A percentile compares a stretch with the other conserved stretches of the same genome.
phyloP scores from a whole-genome alignment of 2,113 vertebrate species.

The Clarias magur region DNA sequence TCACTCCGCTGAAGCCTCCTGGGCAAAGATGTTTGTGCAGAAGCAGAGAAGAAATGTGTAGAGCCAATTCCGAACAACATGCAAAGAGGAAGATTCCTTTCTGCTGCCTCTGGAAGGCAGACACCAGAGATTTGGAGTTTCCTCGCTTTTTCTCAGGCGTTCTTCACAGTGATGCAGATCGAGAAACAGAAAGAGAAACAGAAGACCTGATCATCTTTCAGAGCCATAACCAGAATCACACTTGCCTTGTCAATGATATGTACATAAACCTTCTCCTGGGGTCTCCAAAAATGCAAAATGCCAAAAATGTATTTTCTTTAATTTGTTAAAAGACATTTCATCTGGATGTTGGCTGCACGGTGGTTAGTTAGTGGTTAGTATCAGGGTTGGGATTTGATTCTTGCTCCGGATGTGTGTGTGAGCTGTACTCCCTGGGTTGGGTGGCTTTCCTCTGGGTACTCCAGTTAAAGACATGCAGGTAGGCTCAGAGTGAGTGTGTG shows the following conservation, averaged over 20 bases:
- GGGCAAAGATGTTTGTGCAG: conserved; percentile 42
- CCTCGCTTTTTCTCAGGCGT: neutral
- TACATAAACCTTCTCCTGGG: too few species aligned
- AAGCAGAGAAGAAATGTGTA: conserved; percentile 39
- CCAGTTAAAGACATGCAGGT: too few species aligned
- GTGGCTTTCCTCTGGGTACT: too few species aligned
- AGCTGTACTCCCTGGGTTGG: too few species aligned
- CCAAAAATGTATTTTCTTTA: neutral
- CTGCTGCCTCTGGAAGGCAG: neutral
- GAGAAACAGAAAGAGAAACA: neutral
- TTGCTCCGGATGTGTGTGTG: too few species aligned
- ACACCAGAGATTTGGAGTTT: neutral
- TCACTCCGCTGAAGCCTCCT: conserved; percentile 10
- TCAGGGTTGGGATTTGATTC: too few species aligned
- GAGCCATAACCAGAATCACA: neutral
- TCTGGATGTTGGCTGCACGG: too few species aligned
- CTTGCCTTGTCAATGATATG: neutral
- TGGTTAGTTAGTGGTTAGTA: too few species aligned
- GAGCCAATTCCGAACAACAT: conserved; percentile 46
- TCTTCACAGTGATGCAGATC: neutral
- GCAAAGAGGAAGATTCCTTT: conserved; percentile 40
- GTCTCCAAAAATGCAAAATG: neutral
- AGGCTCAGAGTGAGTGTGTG: too few species aligned
- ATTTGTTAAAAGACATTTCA: neutral
- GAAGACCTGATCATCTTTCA: neutral